Evolutionary conservation across 2,888 invertebrate species (phyloP).

Genomic region (Caenorhabditis angaria): DNA sequence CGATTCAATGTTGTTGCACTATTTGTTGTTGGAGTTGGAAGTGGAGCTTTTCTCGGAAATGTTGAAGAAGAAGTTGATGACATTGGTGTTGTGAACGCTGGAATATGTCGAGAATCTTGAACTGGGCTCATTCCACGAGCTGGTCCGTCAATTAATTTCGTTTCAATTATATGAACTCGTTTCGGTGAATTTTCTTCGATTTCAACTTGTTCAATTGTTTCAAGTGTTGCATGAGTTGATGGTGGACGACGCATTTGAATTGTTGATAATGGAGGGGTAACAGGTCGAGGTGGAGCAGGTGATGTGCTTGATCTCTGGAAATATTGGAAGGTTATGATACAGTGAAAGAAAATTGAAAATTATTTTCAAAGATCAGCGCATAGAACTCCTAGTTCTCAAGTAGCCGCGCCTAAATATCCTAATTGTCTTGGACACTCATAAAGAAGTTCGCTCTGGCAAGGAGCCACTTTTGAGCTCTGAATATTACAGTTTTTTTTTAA

Average conservation of each 20-base stretch:
- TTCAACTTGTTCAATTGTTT: constrained; percentile 23
- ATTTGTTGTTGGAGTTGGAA: constrained; percentile 30
- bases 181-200: constrained; percentile 46
- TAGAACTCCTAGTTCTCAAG: no score
- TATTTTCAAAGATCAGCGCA: no score
- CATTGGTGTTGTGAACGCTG: constrained; percentile 46
- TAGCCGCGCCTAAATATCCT: no score
- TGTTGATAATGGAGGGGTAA: constrained; percentile 35
- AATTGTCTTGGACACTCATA: no score
- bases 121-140: constrained; percentile 41
- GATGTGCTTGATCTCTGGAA: constrained; percentile 21
- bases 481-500: no score
- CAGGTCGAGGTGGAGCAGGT: constrained; percentile 41
- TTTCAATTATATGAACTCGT: constrained; percentile 51
- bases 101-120: constrained; percentile 38
- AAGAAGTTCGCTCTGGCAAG: no score
- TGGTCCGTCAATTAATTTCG: constrained; percentile 50
- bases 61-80: constrained; percentile 7
- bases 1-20: constrained; percentile 11
- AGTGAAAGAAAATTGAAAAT: no score
- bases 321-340: background rate
- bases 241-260: constrained; percentile 26
- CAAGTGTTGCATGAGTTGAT: background rate
- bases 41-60: constrained; percentile 32
- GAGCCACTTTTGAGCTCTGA: no score